Percentiles rank a stretch among this genome's conserved stretches.
phyloP scores from a whole-genome alignment of 2,888 invertebrate genomes.

The Orthosia cruda region DNA sequence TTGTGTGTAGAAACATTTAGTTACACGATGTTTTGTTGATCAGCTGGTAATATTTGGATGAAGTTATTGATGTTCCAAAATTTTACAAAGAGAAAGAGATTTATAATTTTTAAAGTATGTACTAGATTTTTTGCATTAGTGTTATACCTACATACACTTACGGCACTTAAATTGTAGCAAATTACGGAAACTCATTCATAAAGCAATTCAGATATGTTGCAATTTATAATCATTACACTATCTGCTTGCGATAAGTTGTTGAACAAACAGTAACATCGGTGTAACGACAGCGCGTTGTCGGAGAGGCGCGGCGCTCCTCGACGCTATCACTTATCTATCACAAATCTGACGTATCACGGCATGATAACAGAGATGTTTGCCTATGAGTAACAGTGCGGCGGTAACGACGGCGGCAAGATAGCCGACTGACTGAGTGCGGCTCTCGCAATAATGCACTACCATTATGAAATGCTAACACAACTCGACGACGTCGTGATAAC shows the following conservation, averaged over 20 bases:
- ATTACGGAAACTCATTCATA: slow-evolving; percentile 9
- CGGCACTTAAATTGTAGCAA: neutral
- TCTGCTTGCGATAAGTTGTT: slow-evolving; percentile 19
- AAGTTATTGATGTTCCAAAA: too few relatives aligned
- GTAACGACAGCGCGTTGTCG: slow-evolving; percentile 14
- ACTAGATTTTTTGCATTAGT: neutral
- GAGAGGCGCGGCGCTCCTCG: slow-evolving; percentile 42
- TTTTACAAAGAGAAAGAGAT: too few relatives aligned
- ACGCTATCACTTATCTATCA: slow-evolving; percentile 67
- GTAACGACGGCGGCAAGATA: neutral
- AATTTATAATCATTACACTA: slow-evolving; percentile 7
- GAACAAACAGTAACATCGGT: slow-evolving; percentile 8
- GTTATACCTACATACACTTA: neutral
- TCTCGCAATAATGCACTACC: neutral
- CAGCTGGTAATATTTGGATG: neutral
- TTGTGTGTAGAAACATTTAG: neutral
- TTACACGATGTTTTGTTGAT: neutral
- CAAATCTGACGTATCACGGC: slow-evolving; percentile 70
- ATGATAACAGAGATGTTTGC: slow-evolving; percentile 31
- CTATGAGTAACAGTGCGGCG: neutral
- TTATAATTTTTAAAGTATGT: too few relatives aligned
- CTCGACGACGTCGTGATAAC: neutral
- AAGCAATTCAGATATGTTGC: slow-evolving; percentile 4
- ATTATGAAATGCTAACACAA: slow-evolving; percentile 8
- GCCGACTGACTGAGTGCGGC: neutral